Conservation (phyloP, 2,888 invertebrate genomes). For the Noctua janthina region DNA sequence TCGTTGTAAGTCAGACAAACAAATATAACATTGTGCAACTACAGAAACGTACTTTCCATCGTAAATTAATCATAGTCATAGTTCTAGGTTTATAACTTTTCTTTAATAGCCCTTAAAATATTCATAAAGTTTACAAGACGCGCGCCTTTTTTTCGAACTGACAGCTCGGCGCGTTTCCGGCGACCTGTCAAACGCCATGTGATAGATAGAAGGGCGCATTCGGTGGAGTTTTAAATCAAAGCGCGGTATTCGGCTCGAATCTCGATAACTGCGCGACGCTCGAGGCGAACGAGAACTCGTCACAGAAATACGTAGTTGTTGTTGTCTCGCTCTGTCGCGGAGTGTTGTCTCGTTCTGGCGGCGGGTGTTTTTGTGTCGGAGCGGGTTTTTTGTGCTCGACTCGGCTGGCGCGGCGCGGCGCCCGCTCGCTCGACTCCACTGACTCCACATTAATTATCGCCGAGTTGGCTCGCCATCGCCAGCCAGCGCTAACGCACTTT, state of each 20-base stretch:
- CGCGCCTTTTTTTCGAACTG: constrained; percentile 88
- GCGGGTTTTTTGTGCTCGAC: constrained; percentile 88
- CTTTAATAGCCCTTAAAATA: constrained; percentile 63
- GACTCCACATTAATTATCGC: constrained; percentile 89
- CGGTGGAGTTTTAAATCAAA: constrained; percentile 89
- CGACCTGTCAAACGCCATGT: constrained; percentile 90
- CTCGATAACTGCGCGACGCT: constrained; percentile 87
- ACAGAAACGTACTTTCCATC: constrained; percentile 65
- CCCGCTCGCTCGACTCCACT: constrained; percentile 84
- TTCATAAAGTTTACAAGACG: constrained; percentile 68
- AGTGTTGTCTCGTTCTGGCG: constrained; percentile 80
- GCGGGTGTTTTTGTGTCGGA: constrained; percentile 89
- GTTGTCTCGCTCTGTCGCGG: constrained; percentile 79
- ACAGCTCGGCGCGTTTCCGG: constrained; percentile 87
- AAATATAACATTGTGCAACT: constrained; percentile 67
- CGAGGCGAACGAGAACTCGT: constrained; percentile 88
- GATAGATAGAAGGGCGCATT: constrained; percentile 90
- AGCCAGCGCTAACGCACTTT: constrained; percentile 85
- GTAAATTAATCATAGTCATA: constrained; percentile 56
- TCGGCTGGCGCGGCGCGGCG: constrained; percentile 84
- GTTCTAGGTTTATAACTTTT: constrained; percentile 48
- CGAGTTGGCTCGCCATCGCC: constrained; percentile 82
- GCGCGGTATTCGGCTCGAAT: constrained; percentile 86
- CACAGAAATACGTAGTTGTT: constrained; percentile 87
- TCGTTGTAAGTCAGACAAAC: constrained; percentile 5